Base-by-base conservation (phyloP, 2,113 vertebrate genomes). In the Oxygymnocypris stewartii region DNA sequence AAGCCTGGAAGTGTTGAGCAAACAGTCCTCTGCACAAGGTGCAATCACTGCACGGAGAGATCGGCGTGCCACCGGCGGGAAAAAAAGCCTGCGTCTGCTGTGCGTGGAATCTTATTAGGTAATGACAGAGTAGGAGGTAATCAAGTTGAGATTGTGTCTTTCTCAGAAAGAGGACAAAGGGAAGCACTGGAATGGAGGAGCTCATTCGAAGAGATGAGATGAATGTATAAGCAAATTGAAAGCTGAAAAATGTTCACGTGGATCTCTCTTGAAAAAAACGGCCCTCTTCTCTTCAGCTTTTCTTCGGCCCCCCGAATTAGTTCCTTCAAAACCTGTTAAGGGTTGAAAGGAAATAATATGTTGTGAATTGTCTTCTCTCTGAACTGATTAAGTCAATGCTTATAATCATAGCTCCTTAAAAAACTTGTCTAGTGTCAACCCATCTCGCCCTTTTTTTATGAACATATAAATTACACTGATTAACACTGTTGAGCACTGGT, bases 401-500 rank as follows among this genome's bases (percentile, higher is more conserved):
- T 86, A 89, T 92, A 92, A 92, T 92, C 90, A 92, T 89, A 90
- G 88, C 88, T 87, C 88, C 88, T 91, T 91, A 89, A 93, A 78
- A 92, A 88, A 84, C 89, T 88, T 88, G 84, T 89, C 89, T 92
- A 89, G 88, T 91, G 90, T 89, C 91, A 90, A 90, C 89, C 86
- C 83, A 76, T 84, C 88, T 77, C 79, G 57, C 75, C 86, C 82
- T 84, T 86, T 90, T 91, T 90, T 92, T 90, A 93, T 89, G 89
- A 90, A 89, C 91, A 85, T 90, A 90, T 92, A 93, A 91, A 93
- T 93, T 92, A 85, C 73, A 88, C 91, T 94, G 94, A 94, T 94
- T 94, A 94, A 93, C 92, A 93, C 92, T 84, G 91, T 91, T 92
- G 89, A 92, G 88, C 89, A 23, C 87, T 89, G 90, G 81, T 86